A percentile compares a stretch with the other conserved stretches of the same genome.
Conservation (phyloP, 2,888 invertebrate species). For the Brachycybe producta region DNA sequence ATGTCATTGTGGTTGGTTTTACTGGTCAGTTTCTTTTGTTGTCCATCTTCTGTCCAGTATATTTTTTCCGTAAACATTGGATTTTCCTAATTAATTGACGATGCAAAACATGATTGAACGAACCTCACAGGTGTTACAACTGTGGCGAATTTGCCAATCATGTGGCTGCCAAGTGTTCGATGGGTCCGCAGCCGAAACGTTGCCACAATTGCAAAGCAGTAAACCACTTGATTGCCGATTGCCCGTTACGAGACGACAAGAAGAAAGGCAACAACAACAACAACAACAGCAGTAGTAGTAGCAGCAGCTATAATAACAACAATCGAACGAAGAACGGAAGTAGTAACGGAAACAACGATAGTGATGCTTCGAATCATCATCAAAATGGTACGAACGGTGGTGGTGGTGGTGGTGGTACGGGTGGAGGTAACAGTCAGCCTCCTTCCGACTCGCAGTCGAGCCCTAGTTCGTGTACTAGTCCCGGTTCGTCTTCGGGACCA, state of each 20-base stretch:
- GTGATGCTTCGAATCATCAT: not conserved
- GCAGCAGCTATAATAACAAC: conserved; percentile 38
- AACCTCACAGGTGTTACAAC: conserved; percentile 80
- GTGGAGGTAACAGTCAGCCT: conserved; percentile 6
- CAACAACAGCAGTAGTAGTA: conserved; percentile 19
- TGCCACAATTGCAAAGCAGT: conserved; percentile 82
- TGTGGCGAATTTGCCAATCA: conserved; percentile 88
- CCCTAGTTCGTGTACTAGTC: not conserved
- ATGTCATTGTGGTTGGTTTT: too few relatives aligned
- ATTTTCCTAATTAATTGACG: too few relatives aligned
- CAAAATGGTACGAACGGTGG: not conserved
- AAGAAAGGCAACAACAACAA: conserved; percentile 33
- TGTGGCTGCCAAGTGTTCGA: conserved; percentile 74
- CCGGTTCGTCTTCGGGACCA: too few relatives aligned
- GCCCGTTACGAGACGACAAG: conserved; percentile 46
- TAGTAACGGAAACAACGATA: not conserved
- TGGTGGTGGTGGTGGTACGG: not conserved
- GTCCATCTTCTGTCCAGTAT: too few relatives aligned
- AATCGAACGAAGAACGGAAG: conserved; percentile 2
- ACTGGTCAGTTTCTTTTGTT: too few relatives aligned
- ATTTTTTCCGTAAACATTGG: too few relatives aligned
- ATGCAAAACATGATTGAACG: too few relatives aligned
- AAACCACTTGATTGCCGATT: conserved; percentile 79
- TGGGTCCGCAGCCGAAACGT: conserved; percentile 78
- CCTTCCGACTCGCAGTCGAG: conserved; percentile 9